Conservation (phyloP, 2,888 invertebrate genomes). For the Bellardia bayeri region DNA sequence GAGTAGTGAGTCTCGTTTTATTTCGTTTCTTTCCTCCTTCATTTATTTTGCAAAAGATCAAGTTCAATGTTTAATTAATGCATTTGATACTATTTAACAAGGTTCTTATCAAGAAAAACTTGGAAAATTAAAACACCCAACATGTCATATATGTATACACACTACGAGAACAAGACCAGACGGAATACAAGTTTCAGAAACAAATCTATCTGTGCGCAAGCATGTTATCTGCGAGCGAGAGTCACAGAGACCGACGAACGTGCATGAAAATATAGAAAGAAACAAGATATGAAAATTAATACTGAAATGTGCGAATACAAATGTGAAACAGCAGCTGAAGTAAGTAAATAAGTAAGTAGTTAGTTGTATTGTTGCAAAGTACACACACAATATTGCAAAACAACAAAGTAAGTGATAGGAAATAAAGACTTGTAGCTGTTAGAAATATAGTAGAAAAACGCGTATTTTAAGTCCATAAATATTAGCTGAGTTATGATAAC, state of each 20-base stretch:
- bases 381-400: conserved; percentile 48
- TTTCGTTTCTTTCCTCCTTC: conserved; percentile 58
- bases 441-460: conserved; percentile 16
- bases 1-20: conserved; percentile 31
- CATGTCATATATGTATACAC: conserved; percentile 43
- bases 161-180: not conserved
- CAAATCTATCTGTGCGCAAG: conserved; percentile 26
- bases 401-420: not conserved
- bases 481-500: not conserved
- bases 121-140: conserved; percentile 69
- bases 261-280: conserved; percentile 38
- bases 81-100: conserved; percentile 69
- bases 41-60: conserved; percentile 68
- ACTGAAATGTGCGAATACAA: conserved; percentile 49
- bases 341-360: conserved; percentile 8
- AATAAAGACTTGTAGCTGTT: not conserved
- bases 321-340: conserved; percentile 11
- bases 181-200: conserved; percentile 44
- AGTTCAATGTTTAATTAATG: conserved; percentile 72
- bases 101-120: conserved; percentile 73
- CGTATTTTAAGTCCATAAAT: not conserved
- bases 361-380: conserved; percentile 26
- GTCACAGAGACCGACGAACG: conserved; percentile 21
- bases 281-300: conserved; percentile 62
- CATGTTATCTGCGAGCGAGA: not conserved